These are phyloP conservation scores for Rynchops niger DNA, from an alignment of 2,113 vertebrate genomes.

Conservation along the genomic window DNA sequence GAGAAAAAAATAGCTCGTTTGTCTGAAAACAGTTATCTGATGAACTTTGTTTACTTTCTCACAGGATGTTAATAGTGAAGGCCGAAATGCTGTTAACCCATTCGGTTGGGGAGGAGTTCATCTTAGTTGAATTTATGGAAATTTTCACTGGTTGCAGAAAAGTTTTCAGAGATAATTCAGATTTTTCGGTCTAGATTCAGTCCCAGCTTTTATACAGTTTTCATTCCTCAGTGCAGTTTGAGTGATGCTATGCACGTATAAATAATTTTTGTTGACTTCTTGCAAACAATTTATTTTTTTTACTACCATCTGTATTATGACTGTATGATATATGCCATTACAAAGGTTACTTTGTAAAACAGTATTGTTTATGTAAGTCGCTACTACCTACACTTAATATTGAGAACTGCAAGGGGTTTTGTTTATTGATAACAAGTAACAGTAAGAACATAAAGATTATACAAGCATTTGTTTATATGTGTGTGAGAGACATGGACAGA, in stretches of 20 bases:
- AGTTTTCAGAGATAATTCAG: neutral
- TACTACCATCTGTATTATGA: neutral
- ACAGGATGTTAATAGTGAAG: neutral
- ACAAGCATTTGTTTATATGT: neutral
- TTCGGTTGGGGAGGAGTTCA: neutral
- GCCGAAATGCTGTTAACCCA: constrained; percentile 14
- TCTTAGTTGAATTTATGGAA: neutral
- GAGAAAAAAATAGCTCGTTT: neutral
- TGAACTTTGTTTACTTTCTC: constrained; percentile 29
- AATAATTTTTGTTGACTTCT: neutral
- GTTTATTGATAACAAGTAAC: neutral
- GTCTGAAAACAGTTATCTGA: constrained; percentile 37
- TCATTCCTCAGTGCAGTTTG: neutral
- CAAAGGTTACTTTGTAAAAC: neutral
- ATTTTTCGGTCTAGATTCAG: neutral
- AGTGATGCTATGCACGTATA: neutral
- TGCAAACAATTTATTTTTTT: neutral
- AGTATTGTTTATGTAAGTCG: neutral
- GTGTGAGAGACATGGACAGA: neutral
- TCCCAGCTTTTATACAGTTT: neutral
- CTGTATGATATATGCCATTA: neutral
- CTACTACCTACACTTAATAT: neutral
- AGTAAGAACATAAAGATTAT: neutral
- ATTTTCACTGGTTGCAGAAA: neutral
- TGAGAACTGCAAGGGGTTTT: neutral